A percentile compares a stretch with the other conserved stretches of the same genome.
Conservation (phyloP, 1,140 invertebrate genomes). For the Theocolax elegans region DNA sequence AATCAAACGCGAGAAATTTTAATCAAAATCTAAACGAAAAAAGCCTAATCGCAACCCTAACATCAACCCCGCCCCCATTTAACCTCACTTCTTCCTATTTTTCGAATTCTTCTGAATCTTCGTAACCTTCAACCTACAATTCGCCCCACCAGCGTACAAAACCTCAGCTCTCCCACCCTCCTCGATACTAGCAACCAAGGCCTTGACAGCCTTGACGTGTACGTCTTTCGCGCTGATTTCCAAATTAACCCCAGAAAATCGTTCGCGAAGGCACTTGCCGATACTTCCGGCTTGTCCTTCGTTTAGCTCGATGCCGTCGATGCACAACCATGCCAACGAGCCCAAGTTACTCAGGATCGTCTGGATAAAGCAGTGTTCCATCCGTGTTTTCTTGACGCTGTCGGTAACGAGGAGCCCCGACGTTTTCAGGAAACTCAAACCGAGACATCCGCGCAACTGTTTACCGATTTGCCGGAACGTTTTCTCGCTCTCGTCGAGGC, state of each 20-base stretch:
- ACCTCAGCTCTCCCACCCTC: constrained; percentile 64
- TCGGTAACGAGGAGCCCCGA: constrained; percentile 61
- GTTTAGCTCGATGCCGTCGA: constrained; percentile 61
- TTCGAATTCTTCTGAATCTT: constrained; percentile 56
- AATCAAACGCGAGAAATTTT: no score
- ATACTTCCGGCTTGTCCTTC: constrained; percentile 59
- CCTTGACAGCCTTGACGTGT: constrained; percentile 60
- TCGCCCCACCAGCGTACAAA: constrained; percentile 61
- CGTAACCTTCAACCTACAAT: constrained; percentile 55
- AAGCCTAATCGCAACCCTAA: no score
- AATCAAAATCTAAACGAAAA: no score
- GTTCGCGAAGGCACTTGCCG: constrained; percentile 64
- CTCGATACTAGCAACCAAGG: constrained; percentile 60
- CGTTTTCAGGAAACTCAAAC: constrained; percentile 60
- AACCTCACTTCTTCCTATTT: constrained; percentile 51
- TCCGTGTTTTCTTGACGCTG: constrained; percentile 55
- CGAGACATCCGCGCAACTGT: constrained; percentile 57
- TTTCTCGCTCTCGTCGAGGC: constrained; percentile 62
- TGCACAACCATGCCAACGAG: constrained; percentile 62
- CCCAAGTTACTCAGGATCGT: constrained; percentile 62
- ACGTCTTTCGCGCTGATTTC: constrained; percentile 65
- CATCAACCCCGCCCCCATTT: no score
- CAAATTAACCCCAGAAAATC: constrained; percentile 58
- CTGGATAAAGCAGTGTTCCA: constrained; percentile 64
- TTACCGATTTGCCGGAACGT: constrained; percentile 63